Base-by-base conservation (phyloP, 1,140 invertebrate species). In the Whitmania pigra region DNA sequence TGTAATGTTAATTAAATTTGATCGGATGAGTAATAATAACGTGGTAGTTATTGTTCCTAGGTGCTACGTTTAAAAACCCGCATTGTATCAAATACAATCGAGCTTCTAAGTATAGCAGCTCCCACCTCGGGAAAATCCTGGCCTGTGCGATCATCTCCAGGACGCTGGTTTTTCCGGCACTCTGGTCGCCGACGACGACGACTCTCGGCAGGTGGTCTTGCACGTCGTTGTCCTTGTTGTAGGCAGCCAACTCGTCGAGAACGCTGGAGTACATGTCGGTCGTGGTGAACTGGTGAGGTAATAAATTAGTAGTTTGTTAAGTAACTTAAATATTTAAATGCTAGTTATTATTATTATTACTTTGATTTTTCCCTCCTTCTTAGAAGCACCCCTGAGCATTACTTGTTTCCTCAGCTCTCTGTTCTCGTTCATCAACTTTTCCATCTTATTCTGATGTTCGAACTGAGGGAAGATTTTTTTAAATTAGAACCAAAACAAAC, bases 181-280 rank as follows among this genome's bases (percentile, higher is more conserved):
- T 97, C 84, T 99, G 97, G 85, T 99, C 97, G 0, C 97, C 97
- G 25, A 99, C 94, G n/a, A 99, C 97, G 66, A 99, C 93, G 54
- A 99, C 84, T 75, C 95, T 86, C 0, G 97, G 97, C 73, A 99
- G 85, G 81, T 98, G 92, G 84, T 99, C 96, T 71, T 94, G 90
- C 72, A 91, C 92, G 72, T 91, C 92, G 80, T 97, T 96, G 73
- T 88, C 83, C 3, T 81, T 79, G 80, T 94, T 92, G 82, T 92
- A 97, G 75, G 92, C 92, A 54, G 87, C 88, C 15, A 99, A 83
- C 82, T 98, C 93, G 84, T 99, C 96, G 72, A 99, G 80, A n/a
- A 99, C 94, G 75, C 98, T 92, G 29, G 93, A 97, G 82, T 99
- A 99, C 93, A 99, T 96, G 81, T 99, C 97, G 77, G 97, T 97